Conservation (phyloP, 2,113 vertebrate genomes). For the Mirounga angustirostris region DNA sequence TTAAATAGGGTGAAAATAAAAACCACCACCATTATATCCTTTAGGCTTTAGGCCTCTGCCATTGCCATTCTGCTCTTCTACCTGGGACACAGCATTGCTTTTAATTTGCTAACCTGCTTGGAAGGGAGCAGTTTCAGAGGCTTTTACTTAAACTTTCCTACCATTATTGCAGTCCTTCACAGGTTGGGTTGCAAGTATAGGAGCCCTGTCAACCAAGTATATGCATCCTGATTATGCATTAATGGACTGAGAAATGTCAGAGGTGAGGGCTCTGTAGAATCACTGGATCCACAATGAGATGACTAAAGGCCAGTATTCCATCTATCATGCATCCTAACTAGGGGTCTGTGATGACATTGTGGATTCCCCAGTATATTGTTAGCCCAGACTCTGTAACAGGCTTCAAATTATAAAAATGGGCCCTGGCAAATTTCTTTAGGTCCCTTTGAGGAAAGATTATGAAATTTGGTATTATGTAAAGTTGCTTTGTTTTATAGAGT, state of each 20-base stretch:
- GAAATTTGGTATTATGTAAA: neutral
- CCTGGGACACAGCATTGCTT: neutral
- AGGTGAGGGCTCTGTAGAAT: neutral
- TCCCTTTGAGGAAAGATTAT: neutral
- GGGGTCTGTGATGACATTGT: neutral
- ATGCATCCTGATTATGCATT: neutral
- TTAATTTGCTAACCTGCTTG: neutral
- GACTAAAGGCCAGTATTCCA: neutral
- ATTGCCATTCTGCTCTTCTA: neutral
- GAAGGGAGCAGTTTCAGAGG: neutral
- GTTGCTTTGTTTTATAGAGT: neutral
- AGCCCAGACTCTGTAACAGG: neutral
- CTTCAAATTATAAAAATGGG: neutral
- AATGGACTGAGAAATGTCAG: neutral
- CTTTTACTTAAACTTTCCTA: neutral
- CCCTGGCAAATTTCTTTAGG: neutral
- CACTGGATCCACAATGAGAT: neutral
- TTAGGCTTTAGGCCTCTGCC: neutral
- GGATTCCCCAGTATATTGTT: neutral
- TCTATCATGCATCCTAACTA: neutral
- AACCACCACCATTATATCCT: neutral
- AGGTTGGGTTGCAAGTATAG: neutral
- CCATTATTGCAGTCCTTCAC: neutral
- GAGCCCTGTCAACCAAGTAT: neutral
- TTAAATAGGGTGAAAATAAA: constrained; percentile 41